Evolutionary conservation across 2,113 vertebrate species (phyloP), one percentile per base, ranked within the genome.

Genomic region (Camelus dromedarius): DNA sequence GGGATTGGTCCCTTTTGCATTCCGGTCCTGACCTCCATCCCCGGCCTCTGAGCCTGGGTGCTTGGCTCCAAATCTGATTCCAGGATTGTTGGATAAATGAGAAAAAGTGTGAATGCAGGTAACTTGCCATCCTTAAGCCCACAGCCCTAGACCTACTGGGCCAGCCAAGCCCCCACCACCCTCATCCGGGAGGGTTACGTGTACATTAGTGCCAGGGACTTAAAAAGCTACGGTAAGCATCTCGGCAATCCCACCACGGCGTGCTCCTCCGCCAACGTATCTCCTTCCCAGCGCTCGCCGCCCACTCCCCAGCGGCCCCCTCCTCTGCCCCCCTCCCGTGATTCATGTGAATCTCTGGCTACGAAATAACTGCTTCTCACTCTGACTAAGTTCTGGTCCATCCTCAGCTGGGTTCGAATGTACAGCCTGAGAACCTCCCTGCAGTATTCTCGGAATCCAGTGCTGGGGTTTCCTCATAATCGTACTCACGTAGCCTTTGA

Each of bases 141-240:
- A 7, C 2, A 0, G 0, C 13, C 46, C 35, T 38, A 38, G 46
- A 15, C 14, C 12, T 16, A 0, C 0, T 7, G 4, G 58, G 56
- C 12, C 11, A 10, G n/a, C 46, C 11, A 4, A 2, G 11, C 42
- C 46, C 35, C 38, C 3, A 4, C 24, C 4, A 1, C 13, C 58
- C 4, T 48, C 73, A 32, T 15, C 66, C 18, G 2, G 62, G 14
- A 50, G 20, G 35, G 4, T 14, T 12, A 4, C 35, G 18, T 5
- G 5, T 8, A 3, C 8, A 1, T 16, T 1, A 48, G 26, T 1
- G 4, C 22, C 67, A 38, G 48, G 56, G 11, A 14, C 79, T 73
- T 76, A 35, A 54, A 28, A 22, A 35, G 18, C 24, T 14, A 30
- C 16, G 10, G 26, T 26, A 46, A 75, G 14, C 11, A 8, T 83